These are phyloP conservation scores for Balaeniceps rex DNA, from an alignment of 2,113 vertebrate genomes.

Conservation along the genomic window DNA sequence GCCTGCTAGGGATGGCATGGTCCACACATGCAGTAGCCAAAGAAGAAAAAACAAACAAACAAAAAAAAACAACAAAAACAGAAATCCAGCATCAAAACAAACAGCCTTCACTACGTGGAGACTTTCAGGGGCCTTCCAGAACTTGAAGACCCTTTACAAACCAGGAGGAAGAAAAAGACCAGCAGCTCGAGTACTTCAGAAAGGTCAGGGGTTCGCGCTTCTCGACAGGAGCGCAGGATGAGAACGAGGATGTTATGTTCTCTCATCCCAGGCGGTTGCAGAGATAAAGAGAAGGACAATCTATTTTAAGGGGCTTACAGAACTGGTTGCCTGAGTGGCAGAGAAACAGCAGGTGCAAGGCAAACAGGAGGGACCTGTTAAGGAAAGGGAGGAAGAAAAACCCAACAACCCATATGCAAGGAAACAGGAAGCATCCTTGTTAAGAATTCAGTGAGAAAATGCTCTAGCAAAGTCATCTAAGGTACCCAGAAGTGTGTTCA, in stretches of 20 bases:
- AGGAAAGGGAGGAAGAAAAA: neutral
- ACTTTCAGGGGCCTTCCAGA: neutral
- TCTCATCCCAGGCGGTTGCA: neutral
- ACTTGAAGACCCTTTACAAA: neutral
- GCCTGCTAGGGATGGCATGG: neutral
- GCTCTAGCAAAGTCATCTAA: neutral
- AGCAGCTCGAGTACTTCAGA: neutral
- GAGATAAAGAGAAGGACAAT: conserved; percentile 27
- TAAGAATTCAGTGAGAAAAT: conserved; percentile 21
- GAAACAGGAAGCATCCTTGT: neutral
- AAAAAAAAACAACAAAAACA: neutral
- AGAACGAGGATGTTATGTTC: conserved; percentile 39
- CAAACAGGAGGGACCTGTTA: neutral
- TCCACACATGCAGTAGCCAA: neutral
- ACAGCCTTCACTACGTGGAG: neutral
- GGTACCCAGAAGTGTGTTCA: neutral
- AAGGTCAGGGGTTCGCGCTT: neutral
- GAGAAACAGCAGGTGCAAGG: conserved; percentile 36
- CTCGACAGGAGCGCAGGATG: neutral
- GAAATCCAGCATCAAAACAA: neutral
- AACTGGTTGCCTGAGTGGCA: conserved; percentile 6
- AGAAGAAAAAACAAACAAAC: neutral
- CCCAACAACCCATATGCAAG: neutral
- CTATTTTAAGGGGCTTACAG: conserved; percentile 53
- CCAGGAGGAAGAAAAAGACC: neutral